Evolutionary conservation across 1,140 invertebrate species (phyloP), one percentile per base, ranked within the genome.

Genomic region (Aphaenogaster ashmeadi): DNA sequence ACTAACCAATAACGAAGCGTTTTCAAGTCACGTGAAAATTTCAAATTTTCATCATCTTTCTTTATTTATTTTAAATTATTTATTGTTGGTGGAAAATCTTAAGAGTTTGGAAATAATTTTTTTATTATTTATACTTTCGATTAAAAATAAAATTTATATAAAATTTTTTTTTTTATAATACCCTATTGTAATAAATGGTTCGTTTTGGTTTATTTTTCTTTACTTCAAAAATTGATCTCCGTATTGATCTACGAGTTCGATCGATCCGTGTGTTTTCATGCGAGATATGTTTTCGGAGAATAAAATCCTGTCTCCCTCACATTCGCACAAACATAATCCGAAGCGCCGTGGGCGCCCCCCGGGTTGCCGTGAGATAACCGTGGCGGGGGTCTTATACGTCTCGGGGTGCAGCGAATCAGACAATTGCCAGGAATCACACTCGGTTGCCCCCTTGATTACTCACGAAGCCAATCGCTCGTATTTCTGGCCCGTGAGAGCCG

Each of bases 341-440:
- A 33, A 83, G 72, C 38, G 80, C 18, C 4, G 54, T 3, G 7
- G 67, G 47, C 54, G 9, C 36, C 41, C 64, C 27, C 27, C 27
- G 33, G 71, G 36, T n/a, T 54, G 21, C 21, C 21, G 9, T 27
- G 80, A 83, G 58, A 47, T 58, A 84, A 38, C 69, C 54, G 67
- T 41, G 13, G 13, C 44, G 21, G 21, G 21, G 18, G 50, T 60
- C 54, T 60, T 60, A 72, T 74, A 58, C 38, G 36, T 72, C 52
- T 83, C 52, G 8, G 71, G 54, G 67, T 74, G 67, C 67, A 83
- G 54, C 80, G 54, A 84, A 84, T 84, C 80, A 84, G 80, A 84
- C 80, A 84, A 84, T 84, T 84, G 80, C 69, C 69, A 60, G 80
- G 80, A 84, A 84, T 84, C 80, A 84, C 69, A 84, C 80, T 84